Conservation (phyloP, 2,888 invertebrate genomes). For the Brachypalpus laphriformis region DNA sequence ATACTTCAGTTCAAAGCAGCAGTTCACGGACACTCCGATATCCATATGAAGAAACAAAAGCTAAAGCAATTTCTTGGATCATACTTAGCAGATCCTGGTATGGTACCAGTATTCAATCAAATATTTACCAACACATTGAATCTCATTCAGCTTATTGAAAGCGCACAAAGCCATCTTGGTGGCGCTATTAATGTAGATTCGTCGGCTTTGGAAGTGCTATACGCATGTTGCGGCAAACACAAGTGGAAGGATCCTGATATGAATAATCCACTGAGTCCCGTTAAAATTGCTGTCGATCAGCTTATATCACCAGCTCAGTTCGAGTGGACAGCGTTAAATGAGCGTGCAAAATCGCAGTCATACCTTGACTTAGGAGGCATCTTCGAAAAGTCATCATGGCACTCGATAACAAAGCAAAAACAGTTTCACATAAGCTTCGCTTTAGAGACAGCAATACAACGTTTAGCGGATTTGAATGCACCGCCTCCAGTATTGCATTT, state of each 20-base stretch:
- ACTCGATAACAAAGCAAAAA: slow-evolving; percentile 80
- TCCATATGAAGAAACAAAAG: slow-evolving; percentile 79
- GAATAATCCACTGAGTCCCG: slow-evolving; percentile 78
- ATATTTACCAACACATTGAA: slow-evolving; percentile 78
- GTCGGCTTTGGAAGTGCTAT: slow-evolving; percentile 80
- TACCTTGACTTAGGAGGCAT: slow-evolving; percentile 81
- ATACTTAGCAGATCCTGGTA: slow-evolving; percentile 75
- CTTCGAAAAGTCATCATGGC: slow-evolving; percentile 81
- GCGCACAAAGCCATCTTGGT: slow-evolving; percentile 75
- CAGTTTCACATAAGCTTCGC: slow-evolving; percentile 82
- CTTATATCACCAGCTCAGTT: slow-evolving; percentile 86
- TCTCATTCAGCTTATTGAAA: slow-evolving; percentile 78
- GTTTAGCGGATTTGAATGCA: slow-evolving; percentile 79
- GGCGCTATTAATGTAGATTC: slow-evolving; percentile 75
- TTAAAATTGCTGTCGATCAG: slow-evolving; percentile 79
- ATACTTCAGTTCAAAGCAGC: slow-evolving; percentile 82
- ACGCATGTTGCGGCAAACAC: slow-evolving; percentile 79
- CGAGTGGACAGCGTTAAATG: slow-evolving; percentile 88
- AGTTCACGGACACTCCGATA: slow-evolving; percentile 77
- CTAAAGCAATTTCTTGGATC: slow-evolving; percentile 77
- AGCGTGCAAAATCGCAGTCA: slow-evolving; percentile 80
- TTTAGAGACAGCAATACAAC: slow-evolving; percentile 79
- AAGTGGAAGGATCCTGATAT: slow-evolving; percentile 80
- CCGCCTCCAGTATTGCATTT: slow-evolving; percentile 80
- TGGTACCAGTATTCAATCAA: slow-evolving; percentile 79